These are phyloP conservation scores for Poeciliopsis infans DNA, from an alignment of 2,797 vertebrate genomes.

Conservation along the genomic window DNA sequence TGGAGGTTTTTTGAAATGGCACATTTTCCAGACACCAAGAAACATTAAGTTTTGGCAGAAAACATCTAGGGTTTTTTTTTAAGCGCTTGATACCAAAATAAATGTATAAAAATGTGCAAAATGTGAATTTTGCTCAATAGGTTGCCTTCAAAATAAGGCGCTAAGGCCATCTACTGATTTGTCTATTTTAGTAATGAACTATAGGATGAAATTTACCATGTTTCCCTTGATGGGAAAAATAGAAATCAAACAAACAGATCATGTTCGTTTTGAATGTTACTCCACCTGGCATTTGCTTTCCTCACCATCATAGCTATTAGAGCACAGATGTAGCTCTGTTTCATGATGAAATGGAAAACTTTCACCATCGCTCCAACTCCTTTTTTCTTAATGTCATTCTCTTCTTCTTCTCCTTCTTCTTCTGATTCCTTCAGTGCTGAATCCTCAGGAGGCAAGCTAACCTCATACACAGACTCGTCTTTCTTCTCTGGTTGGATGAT, in stretches of 20 bases:
- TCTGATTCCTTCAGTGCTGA: conserved; percentile 57
- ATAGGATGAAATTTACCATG: neutral
- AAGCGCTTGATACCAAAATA: too few species aligned
- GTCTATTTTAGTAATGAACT: neutral
- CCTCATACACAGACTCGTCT: conserved; percentile 69
- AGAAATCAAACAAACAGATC: neutral
- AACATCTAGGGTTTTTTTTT: too few species aligned
- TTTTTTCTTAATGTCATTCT: conserved; percentile 77
- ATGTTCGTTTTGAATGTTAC: neutral
- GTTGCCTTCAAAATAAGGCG: too few species aligned
- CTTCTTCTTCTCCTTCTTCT: conserved; percentile 77
- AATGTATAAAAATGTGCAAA: too few species aligned
- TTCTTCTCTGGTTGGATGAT: conserved; percentile 74
- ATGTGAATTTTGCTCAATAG: too few species aligned
- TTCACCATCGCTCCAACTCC: conserved; percentile 85
- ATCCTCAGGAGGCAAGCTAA: conserved; percentile 81
- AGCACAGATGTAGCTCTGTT: conserved; percentile 98
- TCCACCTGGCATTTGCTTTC: conserved; percentile 14
- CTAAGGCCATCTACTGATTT: too few species aligned
- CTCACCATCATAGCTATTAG: conserved; percentile 99
- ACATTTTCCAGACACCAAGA: too few species aligned
- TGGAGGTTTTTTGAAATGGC: too few species aligned
- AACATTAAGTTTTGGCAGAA: too few species aligned
- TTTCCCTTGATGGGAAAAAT: neutral
- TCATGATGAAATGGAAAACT: conserved; percentile 95